Base-by-base conservation (phyloP, 2,888 invertebrate genomes). In the Buathra laborator region DNA sequence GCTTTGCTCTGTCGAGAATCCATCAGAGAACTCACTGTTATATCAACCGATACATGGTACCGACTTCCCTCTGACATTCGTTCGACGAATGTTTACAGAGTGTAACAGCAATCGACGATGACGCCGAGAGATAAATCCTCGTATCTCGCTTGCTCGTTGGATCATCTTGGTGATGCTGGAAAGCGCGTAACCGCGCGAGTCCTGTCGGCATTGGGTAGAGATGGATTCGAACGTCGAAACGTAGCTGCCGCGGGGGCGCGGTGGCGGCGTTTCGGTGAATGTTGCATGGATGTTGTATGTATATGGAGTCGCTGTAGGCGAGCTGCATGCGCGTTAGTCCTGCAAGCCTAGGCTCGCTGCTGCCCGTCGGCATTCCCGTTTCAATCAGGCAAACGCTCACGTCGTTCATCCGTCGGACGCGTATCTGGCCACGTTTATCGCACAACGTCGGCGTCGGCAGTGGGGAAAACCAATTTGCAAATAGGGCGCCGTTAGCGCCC, bases 391-490 rank as follows among this genome's bases (percentile, higher is more conserved):
- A 89, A 90, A 90, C 91, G 90, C 90, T 74, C 86, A 84, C 85
- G 89, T 90, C 90, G 88, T 89, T 90, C 88, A 88, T 89, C 89
- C 88, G 87, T 88, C 87, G 89, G 86, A 86, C 86, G 85, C 86
- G 84, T 81, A 76, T 84, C 86, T 79, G 78, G 71, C 78, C 79
- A 84, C 91, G 90, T 91, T 92, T 90, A 91, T 92, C 90, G 92
- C 87, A 83, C 81, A 82, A 83, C 83, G 76, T 72, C 76, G 83
- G 79, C 75, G 59, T 56, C 79, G 74, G 29, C 84, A 83, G 84
- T 85, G 85, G 83, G 85, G 88, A 90, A 91, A 92, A 92, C 90
- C 93, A 93, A 93, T 93, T 93, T 93, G 92, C 93, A 93, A 93
- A 93, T 93, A 93, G 93, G 90, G 92, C 89, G 64, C 87, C 83